Evolutionary conservation across 1,140 invertebrate species (phyloP).

Genomic region (Ooceraea biroi): DNA sequence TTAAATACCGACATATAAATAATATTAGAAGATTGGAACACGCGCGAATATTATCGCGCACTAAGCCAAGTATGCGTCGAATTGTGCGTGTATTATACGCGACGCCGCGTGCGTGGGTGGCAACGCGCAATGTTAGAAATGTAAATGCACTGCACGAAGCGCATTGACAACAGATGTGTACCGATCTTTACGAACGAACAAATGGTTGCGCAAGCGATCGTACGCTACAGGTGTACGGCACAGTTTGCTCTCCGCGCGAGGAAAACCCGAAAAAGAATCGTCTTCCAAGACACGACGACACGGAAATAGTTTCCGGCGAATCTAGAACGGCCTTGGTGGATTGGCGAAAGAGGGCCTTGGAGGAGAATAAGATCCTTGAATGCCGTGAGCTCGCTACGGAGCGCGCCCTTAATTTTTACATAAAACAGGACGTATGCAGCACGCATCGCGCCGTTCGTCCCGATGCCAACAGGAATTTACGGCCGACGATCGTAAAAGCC

Average conservation of each 20-base stretch:
- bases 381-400: slow-evolving; percentile 29
- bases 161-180: slow-evolving; percentile 14
- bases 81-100: slow-evolving; percentile 21
- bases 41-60: background rate
- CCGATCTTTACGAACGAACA: slow-evolving; percentile 25
- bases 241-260: background rate
- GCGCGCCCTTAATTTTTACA: slow-evolving; percentile 52
- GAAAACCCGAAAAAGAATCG: slow-evolving; percentile 10
- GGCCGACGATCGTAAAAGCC: slow-evolving; percentile 72
- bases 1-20: slow-evolving; percentile 42
- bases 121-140: slow-evolving; percentile 45
- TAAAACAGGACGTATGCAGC: slow-evolving; percentile 58
- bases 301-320: slow-evolving; percentile 48
- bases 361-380: background rate
- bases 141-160: slow-evolving; percentile 33
- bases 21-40: slow-evolving; percentile 26
- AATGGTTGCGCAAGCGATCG: slow-evolving; percentile 9
- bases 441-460: slow-evolving; percentile 56
- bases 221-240: background rate
- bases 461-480: slow-evolving; percentile 74
- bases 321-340: too few species aligned
- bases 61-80: slow-evolving; percentile 34
- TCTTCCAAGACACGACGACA: too few species aligned
- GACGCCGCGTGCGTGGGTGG: slow-evolving; percentile 46
- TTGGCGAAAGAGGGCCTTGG: slow-evolving; percentile 7